A percentile compares a stretch with the other conserved stretches of the same genome.
Conservation (phyloP, 2,888 invertebrate species). For the Thera obeliscata region DNA sequence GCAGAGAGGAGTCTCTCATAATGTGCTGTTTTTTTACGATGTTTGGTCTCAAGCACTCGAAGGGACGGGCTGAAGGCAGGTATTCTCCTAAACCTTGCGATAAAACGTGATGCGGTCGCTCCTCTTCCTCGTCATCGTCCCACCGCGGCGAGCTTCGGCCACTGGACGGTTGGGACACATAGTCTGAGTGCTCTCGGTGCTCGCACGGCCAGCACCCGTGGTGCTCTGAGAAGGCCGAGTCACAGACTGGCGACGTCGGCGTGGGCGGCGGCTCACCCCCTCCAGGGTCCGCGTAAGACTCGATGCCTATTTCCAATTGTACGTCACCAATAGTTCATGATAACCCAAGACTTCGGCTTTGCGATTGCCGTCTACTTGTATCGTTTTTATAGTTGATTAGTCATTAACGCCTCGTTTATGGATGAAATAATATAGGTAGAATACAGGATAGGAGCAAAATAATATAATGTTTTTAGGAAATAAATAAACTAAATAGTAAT, state of each 20-base stretch:
- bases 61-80: constrained; percentile 28
- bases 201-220: constrained; percentile 80
- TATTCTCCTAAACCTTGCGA: constrained; percentile 74
- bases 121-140: constrained; percentile 78
- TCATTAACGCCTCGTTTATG: constrained; percentile 58
- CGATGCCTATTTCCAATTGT: constrained; percentile 71
- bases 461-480: constrained; percentile 57
- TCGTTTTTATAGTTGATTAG: constrained; percentile 38
- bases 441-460: constrained; percentile 66
- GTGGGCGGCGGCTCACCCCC: constrained; percentile 78
- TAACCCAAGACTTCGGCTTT: constrained; percentile 26
- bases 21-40: background rate
- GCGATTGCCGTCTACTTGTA: constrained; percentile 41
- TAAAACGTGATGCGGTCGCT: constrained; percentile 70
- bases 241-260: constrained; percentile 79
- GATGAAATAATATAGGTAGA: constrained; percentile 59
- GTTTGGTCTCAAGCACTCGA: constrained; percentile 43
- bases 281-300: constrained; percentile 77
- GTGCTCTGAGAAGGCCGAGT: constrained; percentile 81
- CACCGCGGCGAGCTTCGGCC: constrained; percentile 79
- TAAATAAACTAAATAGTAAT: constrained; percentile 68
- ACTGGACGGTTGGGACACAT: constrained; percentile 75
- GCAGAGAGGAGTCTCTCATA: constrained; percentile 3
- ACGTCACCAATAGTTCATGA: constrained; percentile 35
- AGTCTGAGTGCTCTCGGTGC: constrained; percentile 70